These are phyloP conservation scores for Steromphala cineraria DNA, from an alignment of 2,888 invertebrate genomes.

Conservation along the genomic window DNA sequence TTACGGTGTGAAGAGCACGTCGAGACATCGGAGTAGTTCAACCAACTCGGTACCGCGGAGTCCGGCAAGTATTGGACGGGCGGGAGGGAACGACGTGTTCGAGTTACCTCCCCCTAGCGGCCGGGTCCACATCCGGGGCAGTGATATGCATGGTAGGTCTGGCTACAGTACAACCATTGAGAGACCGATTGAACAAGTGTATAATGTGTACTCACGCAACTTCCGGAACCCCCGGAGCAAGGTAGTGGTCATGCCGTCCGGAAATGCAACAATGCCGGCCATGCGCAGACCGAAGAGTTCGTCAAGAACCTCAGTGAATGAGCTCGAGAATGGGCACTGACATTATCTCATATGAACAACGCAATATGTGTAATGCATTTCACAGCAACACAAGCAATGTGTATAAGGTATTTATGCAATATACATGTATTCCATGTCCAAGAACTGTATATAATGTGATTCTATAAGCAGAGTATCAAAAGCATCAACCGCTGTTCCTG, in stretches of 20 bases:
- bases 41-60: not conserved
- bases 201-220: conserved; percentile 18
- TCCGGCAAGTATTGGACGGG: not conserved
- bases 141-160: not conserved
- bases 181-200: conserved; percentile 30
- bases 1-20: not conserved
- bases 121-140: not conserved
- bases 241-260: conserved; percentile 26
- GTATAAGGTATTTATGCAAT: too few relatives aligned
- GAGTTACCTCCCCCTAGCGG: not conserved
- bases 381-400: too few relatives aligned
- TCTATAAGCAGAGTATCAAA: too few relatives aligned
- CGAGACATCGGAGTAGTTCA: conserved; percentile 19
- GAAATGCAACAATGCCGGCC: conserved; percentile 23
- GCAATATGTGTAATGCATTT: too few relatives aligned
- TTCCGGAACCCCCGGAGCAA: conserved; percentile 21
- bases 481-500: too few relatives aligned
- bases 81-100: conserved; percentile 11
- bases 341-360: too few relatives aligned
- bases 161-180: conserved; percentile 15
- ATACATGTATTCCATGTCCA: too few relatives aligned
- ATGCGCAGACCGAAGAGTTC: not conserved
- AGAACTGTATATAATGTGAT: too few relatives aligned
- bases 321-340: not conserved
- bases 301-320: not conserved